phyloP scores from a whole-genome alignment of 1,140 invertebrate genomes.

The Protaetia brevitarsis region DNA sequence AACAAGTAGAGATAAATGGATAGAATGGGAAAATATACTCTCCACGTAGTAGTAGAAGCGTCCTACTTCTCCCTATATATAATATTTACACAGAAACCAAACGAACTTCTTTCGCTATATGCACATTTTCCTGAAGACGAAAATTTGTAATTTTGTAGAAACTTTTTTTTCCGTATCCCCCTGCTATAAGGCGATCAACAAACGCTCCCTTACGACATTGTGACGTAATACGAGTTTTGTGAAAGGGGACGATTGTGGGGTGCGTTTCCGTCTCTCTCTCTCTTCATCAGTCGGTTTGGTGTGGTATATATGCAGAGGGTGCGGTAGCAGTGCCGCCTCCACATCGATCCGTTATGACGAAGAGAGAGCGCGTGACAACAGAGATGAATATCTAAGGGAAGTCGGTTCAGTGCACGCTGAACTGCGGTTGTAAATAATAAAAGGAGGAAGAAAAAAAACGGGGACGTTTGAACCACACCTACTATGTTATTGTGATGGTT shows the following conservation, averaged over 20 bases:
- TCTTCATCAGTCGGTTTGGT: no score
- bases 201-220: neutral
- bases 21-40: neutral
- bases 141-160: neutral
- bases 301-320: neutral
- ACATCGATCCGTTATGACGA: conserved; percentile 5
- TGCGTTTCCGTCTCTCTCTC: neutral
- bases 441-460: neutral
- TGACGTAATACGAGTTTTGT: neutral
- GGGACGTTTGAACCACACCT: no score
- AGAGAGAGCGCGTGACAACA: neutral
- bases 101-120: neutral
- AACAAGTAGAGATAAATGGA: neutral
- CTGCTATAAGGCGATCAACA: neutral
- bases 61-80: neutral
- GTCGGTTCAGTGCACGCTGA: conserved; percentile 2
- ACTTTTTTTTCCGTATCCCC: neutral
- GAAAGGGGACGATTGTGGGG: neutral
- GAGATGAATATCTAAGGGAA: neutral
- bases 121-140: neutral
- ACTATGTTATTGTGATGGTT: neutral
- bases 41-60: neutral
- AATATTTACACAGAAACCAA: neutral
- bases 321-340: neutral
- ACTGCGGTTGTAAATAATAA: neutral